These are phyloP conservation scores for Ptilonorhynchus violaceus DNA, from an alignment of 2,113 vertebrate species.

Conservation along the genomic window DNA sequence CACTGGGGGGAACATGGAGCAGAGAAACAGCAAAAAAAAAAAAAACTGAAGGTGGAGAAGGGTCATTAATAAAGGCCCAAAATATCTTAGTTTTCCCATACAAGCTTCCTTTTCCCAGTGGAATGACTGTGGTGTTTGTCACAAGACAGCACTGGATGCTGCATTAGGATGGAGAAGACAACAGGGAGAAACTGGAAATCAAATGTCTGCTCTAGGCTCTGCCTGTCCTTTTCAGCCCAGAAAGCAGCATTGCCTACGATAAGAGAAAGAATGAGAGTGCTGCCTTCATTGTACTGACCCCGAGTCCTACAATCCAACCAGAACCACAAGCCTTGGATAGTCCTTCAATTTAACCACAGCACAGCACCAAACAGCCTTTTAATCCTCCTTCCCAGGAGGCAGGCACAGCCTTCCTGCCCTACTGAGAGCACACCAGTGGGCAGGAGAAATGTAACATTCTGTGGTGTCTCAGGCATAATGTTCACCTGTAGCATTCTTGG, in stretches of 20 bases:
- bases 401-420: neutral
- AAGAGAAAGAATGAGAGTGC: neutral
- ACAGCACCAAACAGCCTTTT: neutral
- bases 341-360: neutral
- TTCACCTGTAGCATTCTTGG: neutral
- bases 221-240: neutral
- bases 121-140: neutral
- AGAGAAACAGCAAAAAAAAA: neutral
- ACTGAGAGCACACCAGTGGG: neutral
- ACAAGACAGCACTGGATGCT: neutral
- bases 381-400: neutral
- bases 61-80: neutral
- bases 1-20: neutral
- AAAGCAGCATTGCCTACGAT: neutral
- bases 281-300: neutral
- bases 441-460: neutral
- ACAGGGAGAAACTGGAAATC: neutral
- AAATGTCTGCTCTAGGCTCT: neutral
- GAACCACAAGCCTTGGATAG: neutral
- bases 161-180: neutral
- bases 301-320: neutral
- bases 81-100: neutral
- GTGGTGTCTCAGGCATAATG: neutral
- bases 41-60: neutral
- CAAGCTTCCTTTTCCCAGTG: neutral